phyloP scores from a whole-genome alignment of 2,888 invertebrate species.

The Cenopis cana region DNA sequence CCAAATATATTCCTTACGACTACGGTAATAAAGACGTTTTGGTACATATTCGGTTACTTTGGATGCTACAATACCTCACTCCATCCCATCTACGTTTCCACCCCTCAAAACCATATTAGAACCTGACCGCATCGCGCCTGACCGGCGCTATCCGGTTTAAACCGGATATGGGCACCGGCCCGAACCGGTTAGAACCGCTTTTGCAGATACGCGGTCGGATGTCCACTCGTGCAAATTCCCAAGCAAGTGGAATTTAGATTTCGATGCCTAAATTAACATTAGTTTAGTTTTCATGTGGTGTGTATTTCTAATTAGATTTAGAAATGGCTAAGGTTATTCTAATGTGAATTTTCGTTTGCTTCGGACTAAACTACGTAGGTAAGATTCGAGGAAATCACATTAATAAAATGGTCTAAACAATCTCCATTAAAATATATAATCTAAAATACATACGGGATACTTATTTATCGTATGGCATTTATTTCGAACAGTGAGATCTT shows the following conservation, averaged over 20 bases:
- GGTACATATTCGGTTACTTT: not conserved
- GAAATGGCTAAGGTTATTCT: slow-evolving; percentile 36
- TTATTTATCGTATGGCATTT: no score
- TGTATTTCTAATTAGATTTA: slow-evolving; percentile 32
- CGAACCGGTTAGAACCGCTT: slow-evolving; percentile 52
- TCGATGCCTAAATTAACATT: slow-evolving; percentile 45
- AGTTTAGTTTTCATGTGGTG: slow-evolving; percentile 7
- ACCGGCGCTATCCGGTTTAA: slow-evolving; percentile 36
- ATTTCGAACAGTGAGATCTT: no score
- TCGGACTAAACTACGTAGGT: not conserved
- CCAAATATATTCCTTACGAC: no score
- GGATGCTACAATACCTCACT: not conserved
- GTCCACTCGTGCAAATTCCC: slow-evolving; percentile 43
- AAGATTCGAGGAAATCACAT: no score
- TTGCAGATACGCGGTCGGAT: slow-evolving; percentile 49
- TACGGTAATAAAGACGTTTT: not conserved
- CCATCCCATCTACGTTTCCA: not conserved
- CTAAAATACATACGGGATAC: no score
- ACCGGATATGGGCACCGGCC: slow-evolving; percentile 48
- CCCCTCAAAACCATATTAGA: slow-evolving; percentile 15
- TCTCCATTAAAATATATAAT: no score
- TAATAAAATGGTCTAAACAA: no score
- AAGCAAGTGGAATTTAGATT: slow-evolving; percentile 43
- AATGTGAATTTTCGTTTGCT: slow-evolving; percentile 12
- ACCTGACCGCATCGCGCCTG: slow-evolving; percentile 22